These are phyloP conservation scores for Dendronephthya gigantea DNA, from an alignment of 64 coral and sea anemone genomes.

Conservation along the genomic window DNA sequence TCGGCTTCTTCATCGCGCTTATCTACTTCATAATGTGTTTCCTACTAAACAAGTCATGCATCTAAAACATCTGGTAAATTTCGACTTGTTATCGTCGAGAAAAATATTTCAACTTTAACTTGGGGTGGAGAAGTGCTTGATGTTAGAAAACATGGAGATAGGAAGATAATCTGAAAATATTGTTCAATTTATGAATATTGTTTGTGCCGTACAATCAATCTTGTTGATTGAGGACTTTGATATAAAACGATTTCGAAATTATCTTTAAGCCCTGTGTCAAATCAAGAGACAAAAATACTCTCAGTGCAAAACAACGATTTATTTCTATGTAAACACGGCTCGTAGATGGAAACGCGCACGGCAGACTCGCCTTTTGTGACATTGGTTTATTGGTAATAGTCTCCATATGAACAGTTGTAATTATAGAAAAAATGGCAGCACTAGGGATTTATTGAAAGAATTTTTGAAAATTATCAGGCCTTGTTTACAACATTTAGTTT, in stretches of 20 bases:
- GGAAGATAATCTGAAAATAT: no score
- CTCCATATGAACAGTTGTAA: not conserved
- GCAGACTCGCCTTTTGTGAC: not conserved
- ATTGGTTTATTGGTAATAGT: not conserved
- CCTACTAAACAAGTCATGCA: not conserved
- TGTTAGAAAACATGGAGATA: no score
- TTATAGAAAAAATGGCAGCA: no score
- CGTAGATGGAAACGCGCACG: not conserved
- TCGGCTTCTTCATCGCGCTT: not conserved
- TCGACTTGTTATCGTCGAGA: not conserved
- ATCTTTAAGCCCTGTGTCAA: not conserved
- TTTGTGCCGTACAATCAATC: no score
- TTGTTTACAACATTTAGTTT: no score
- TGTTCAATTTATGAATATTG: no score
- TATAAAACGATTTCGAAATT: not conserved
- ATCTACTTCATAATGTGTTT: not conserved
- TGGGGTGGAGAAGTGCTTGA: no score
- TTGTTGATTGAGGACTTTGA: no score
- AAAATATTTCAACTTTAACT: not conserved
- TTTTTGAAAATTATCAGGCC: no score
- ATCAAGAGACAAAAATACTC: not conserved
- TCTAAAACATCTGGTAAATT: not conserved
- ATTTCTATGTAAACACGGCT: not conserved
- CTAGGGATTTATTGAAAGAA: no score
- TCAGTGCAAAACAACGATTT: not conserved